phyloP scores from a whole-genome alignment of 1,140 invertebrate species.

The Megalonaias nervosa region DNA sequence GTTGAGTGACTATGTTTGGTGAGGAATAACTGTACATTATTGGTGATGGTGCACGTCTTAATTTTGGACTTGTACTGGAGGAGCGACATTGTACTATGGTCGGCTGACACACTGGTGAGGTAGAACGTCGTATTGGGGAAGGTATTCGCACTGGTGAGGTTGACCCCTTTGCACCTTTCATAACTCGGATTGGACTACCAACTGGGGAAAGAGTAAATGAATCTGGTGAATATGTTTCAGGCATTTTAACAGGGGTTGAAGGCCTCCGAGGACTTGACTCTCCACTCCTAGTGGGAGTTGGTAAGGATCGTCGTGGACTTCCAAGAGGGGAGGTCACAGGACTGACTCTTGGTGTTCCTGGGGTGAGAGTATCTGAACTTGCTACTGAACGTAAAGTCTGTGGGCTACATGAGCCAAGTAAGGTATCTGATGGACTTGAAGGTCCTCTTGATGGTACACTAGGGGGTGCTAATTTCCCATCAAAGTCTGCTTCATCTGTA shows the following conservation, averaged over 20 bases:
- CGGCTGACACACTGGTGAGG: conserved; percentile 30
- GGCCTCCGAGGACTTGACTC: conserved; percentile 51
- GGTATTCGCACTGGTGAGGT: conserved; percentile 61
- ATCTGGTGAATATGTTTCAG: conserved; percentile 15
- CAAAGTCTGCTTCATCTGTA: conserved; percentile 33
- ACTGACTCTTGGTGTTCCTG: conserved; percentile 56
- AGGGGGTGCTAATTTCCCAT: conserved; percentile 45
- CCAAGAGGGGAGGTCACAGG: conserved; percentile 56
- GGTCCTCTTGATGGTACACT: conserved; percentile 50
- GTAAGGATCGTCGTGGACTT: conserved; percentile 45
- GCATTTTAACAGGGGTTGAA: conserved; percentile 45
- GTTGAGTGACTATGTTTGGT: conserved; percentile 68
- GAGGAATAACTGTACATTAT: conserved; percentile 70
- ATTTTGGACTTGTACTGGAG: conserved; percentile 63
- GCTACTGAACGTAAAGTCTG: conserved; percentile 74
- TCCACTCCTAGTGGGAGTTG: conserved; percentile 33
- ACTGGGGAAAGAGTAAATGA: conserved; percentile 51
- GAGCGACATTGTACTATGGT: conserved; percentile 36
- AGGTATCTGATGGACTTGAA: conserved; percentile 30
- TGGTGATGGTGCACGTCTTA: conserved; percentile 64
- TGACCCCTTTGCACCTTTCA: conserved; percentile 53
- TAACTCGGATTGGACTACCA: conserved; percentile 48
- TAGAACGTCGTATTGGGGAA: conserved; percentile 45
- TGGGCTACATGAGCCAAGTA: conserved; percentile 4
- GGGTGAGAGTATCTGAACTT: conserved; percentile 78